phyloP scores from a whole-genome alignment of 1,140 invertebrate species.

The Holcopasites calliopsidis region DNA sequence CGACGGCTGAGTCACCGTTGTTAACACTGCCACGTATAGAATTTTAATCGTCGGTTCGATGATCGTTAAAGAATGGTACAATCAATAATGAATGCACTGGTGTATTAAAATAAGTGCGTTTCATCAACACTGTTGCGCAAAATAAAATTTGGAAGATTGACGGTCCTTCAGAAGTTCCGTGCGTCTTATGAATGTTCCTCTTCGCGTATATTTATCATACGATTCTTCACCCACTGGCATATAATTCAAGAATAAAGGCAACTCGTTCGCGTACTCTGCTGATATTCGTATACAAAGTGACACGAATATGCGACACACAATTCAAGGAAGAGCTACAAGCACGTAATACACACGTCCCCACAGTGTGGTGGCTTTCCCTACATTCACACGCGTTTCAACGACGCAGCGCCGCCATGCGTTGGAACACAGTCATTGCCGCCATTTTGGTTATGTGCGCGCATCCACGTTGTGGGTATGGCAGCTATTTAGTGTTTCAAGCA shows the following conservation, averaged over 20 bases:
- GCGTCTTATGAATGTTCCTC: neutral
- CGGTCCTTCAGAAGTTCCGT: neutral
- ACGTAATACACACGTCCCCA: neutral
- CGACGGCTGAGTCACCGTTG: neutral
- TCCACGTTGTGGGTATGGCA: no score
- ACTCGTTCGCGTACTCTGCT: neutral
- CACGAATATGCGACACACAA: slow-evolving; percentile 14
- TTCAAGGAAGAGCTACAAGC: neutral
- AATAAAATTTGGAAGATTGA: no score
- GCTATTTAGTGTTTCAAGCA: no score
- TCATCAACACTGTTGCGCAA: no score
- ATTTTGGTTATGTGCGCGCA: no score
- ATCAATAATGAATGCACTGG: no score
- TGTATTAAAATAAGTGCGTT: no score
- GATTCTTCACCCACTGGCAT: neutral
- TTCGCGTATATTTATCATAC: neutral
- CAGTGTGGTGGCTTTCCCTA: neutral
- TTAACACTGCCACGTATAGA: neutral
- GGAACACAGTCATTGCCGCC: no score
- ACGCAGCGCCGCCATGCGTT: neutral
- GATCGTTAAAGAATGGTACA: no score
- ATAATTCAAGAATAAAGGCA: no score
- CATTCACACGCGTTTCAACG: neutral
- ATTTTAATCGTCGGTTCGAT: neutral
- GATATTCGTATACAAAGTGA: neutral